Evolutionary conservation across 2,113 vertebrate species (phyloP), one percentile per base, ranked within the genome.

Genomic region (Agapornis roseicollis): DNA sequence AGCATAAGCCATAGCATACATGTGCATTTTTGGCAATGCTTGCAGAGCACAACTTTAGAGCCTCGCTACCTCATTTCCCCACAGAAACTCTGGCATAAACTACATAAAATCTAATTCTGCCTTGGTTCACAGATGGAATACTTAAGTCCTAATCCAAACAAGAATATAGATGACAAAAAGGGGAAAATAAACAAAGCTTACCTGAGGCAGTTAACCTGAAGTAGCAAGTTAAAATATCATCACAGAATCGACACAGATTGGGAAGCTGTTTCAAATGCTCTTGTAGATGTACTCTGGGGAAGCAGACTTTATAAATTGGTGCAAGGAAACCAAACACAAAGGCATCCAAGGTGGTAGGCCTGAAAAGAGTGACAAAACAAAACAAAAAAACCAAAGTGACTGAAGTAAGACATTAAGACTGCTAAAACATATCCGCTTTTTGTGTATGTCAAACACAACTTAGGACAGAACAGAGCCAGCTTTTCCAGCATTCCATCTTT

Each of bases 321-420:
- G 99, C 99, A 77, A 99, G 94, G 81, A 99, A 99, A 76, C 99
- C 99, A 98, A 99, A 99, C 47, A 99, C 98, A 79, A 99, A 99
- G 91, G 99, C 99, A 97, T 99, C 99, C 97, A 99, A 98, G 88
- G 99, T 99, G 85, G 98, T 98, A 77, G 99, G 99, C 96, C 99
- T 99, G 88, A 33, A 94, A 86, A 56, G 41, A 88, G 77, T 42
- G 14, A 78, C 64, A 94, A 56, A 80, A 71, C 18, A 52, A 35
- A 86, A 71, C 12, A 72, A 72, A 84, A 84, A 84, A 17, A 37
- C 0, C 28, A 35, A 52, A 58, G 42, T 25, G n/a, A 71, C 50
- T 11, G 2, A 55, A 20, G 13, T 12, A 69, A 77, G 71, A 82
- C 29, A 49, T 33, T 29, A 66, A 35, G 41, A 92, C 11, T 22